phyloP scores from a whole-genome alignment of 2,113 vertebrate species.

The Nematolebias whitei region DNA sequence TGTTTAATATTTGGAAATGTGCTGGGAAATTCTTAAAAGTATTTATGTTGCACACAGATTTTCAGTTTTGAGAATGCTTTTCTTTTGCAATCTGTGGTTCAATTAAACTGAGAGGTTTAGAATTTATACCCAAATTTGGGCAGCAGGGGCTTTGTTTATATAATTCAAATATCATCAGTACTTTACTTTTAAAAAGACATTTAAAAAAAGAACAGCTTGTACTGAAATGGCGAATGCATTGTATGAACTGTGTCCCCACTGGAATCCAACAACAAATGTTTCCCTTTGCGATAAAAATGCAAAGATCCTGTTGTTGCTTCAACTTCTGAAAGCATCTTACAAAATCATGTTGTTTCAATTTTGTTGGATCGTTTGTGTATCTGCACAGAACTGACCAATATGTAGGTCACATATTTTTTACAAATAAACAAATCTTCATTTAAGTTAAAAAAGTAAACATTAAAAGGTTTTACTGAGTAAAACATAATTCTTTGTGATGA shows the following conservation, averaged over 20 bases:
- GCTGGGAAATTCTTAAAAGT: background rate
- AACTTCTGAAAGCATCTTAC: background rate
- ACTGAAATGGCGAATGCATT: slow-evolving; percentile 12
- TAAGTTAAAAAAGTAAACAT: background rate
- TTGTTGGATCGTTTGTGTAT: background rate
- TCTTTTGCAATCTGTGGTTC: background rate
- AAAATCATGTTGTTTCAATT: background rate
- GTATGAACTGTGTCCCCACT: slow-evolving; percentile 24
- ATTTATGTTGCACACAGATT: background rate
- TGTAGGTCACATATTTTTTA: background rate
- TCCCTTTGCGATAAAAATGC: slow-evolving; percentile 32
- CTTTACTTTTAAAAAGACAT: background rate
- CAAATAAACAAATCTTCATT: background rate
- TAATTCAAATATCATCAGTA: background rate
- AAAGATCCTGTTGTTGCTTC: slow-evolving; percentile 1
- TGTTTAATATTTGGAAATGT: background rate
- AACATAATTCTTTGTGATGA: background rate
- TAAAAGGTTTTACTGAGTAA: background rate
- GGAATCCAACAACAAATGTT: slow-evolving; percentile 10
- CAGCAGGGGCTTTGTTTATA: background rate
- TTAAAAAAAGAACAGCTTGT: background rate
- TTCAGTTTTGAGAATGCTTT: background rate
- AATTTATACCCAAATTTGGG: background rate
- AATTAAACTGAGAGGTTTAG: background rate
- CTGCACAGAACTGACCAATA: background rate